These are phyloP conservation scores for Agelastica alni DNA, from an alignment of 2,888 invertebrate genomes.

Conservation along the genomic window DNA sequence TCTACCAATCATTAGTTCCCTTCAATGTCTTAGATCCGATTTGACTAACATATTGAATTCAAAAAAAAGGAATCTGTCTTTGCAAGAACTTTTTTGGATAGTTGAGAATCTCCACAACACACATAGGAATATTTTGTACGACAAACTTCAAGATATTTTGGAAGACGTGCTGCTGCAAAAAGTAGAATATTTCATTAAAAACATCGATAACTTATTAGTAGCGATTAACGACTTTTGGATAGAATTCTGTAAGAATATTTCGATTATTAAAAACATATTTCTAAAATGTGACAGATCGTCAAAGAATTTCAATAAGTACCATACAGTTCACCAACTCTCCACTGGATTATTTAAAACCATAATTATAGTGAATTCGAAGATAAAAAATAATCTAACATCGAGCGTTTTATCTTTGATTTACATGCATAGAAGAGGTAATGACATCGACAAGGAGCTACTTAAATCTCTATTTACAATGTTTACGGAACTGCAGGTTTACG, in stretches of 20 bases:
- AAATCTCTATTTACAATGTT: slow-evolving; percentile 93
- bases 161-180: slow-evolving; percentile 85
- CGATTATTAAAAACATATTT: slow-evolving; percentile 96
- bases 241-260: slow-evolving; percentile 92
- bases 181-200: slow-evolving; percentile 81
- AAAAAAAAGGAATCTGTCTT: slow-evolving; percentile 50
- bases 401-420: no score
- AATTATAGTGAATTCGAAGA: slow-evolving; percentile 81
- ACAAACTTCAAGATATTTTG: slow-evolving; percentile 78
- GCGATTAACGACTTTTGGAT: slow-evolving; percentile 91
- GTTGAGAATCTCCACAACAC: slow-evolving; percentile 86
- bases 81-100: slow-evolving; percentile 91
- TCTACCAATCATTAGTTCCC: background rate
- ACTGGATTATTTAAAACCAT: slow-evolving; percentile 88
- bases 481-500: slow-evolving; percentile 89
- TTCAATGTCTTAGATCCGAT: background rate
- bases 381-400: slow-evolving; percentile 82
- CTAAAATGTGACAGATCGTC: slow-evolving; percentile 93
- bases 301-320: slow-evolving; percentile 83
- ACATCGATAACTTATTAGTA: slow-evolving; percentile 85
- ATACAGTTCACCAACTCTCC: slow-evolving; percentile 91
- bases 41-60: slow-evolving; percentile 25
- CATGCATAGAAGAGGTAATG: slow-evolving; percentile 86
- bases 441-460: slow-evolving; percentile 83
- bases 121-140: slow-evolving; percentile 63